Percentiles rank a stretch among this genome's conserved stretches.
phyloP scores from a whole-genome alignment of 2,888 invertebrate species.

The Eupithecia tripunctaria region DNA sequence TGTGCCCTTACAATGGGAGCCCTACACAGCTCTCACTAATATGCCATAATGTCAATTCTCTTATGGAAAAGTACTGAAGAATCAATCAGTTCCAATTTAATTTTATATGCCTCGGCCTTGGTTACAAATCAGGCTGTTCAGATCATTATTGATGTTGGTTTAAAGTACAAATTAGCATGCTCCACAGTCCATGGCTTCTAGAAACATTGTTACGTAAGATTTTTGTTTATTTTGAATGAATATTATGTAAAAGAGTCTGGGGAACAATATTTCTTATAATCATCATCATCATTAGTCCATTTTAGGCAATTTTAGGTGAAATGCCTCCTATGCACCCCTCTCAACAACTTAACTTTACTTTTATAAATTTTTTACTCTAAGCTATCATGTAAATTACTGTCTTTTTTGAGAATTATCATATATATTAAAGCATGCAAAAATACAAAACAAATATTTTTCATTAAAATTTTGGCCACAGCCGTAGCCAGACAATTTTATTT shows the following conservation, averaged over 20 bases:
- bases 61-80: conserved; percentile 22
- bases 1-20: neutral
- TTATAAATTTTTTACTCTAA: too few relatives aligned
- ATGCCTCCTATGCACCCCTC: too few relatives aligned
- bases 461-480: too few relatives aligned
- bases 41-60: neutral
- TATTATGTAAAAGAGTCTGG: neutral
- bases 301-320: too few relatives aligned
- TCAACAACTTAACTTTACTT: too few relatives aligned
- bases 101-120: conserved; percentile 27
- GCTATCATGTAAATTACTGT: too few relatives aligned
- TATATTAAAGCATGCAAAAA: too few relatives aligned
- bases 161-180: conserved; percentile 20
- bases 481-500: too few relatives aligned
- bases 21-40: neutral
- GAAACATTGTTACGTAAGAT: neutral
- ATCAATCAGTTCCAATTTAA: conserved; percentile 32
- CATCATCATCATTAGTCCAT: too few relatives aligned
- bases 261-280: too few relatives aligned
- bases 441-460: too few relatives aligned
- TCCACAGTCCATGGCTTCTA: neutral
- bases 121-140: conserved; percentile 6
- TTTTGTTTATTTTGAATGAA: neutral
- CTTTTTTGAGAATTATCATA: too few relatives aligned
- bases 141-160: conserved; percentile 16